Conservation (phyloP, 2,888 invertebrate species). For the Diachrysia chrysitis region DNA sequence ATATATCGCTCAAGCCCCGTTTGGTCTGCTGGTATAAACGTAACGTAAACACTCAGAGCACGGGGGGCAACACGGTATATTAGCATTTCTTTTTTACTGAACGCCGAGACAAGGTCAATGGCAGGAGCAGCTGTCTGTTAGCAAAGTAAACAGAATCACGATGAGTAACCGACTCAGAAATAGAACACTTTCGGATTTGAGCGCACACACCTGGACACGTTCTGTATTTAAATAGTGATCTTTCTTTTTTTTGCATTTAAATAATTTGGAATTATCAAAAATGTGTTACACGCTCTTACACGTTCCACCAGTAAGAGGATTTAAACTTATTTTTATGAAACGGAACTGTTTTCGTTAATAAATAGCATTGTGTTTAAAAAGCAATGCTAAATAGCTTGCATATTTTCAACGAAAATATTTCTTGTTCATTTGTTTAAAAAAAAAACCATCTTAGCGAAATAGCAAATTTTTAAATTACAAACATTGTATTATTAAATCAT, state of each 20-base stretch:
- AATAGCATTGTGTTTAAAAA: conserved; percentile 29
- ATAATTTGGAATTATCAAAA: conserved; percentile 46
- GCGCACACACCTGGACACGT: conserved; percentile 73
- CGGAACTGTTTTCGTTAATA: conserved; percentile 31
- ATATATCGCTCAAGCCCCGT: conserved; percentile 9
- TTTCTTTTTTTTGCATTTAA: conserved; percentile 58
- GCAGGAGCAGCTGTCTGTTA: conserved; percentile 81
- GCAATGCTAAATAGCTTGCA: conserved; percentile 37
- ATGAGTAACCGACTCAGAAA: conserved; percentile 82
- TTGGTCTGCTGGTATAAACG: conserved; percentile 24
- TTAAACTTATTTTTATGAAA: conserved; percentile 32
- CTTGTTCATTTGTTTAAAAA: conserved; percentile 24
- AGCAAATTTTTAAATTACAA: conserved; percentile 38
- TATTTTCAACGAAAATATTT: conserved; percentile 26
- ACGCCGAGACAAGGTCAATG: conserved; percentile 85
- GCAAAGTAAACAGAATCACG: conserved; percentile 80
- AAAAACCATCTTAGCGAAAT: conserved; percentile 36
- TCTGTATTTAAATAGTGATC: conserved; percentile 62
- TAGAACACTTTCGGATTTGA: conserved; percentile 82
- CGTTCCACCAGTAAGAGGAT: conserved; percentile 13
- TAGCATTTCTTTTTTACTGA: conserved; percentile 72
- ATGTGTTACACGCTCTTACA: conserved; percentile 9
- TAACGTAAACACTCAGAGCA: conserved; percentile 28
- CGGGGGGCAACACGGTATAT: conserved; percentile 66
- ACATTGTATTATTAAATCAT: conserved; percentile 38